Evolutionary conservation across 2,113 vertebrate species (phyloP), one percentile per base, ranked within the genome.

Genomic region (Phaethon lepturus): DNA sequence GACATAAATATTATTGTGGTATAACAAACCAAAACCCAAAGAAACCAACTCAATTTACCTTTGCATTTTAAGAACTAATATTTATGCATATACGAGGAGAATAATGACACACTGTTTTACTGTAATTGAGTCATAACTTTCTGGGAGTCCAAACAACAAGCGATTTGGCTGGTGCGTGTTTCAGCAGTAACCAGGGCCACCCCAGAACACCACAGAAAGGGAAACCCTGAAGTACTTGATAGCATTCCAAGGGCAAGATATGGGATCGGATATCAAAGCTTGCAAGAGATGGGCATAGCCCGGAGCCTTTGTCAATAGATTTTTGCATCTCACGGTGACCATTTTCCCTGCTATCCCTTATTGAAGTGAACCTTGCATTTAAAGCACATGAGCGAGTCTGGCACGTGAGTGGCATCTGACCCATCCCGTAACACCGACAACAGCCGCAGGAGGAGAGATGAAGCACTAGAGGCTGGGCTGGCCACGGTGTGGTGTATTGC

Each of bases 1-100:
- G 93, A 45, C 75, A 92, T 71, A 96, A 97, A 97, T 96, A 88
- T 58, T 95, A 74, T 74, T 79, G 87, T 74, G 86, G 87, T 96
- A 90, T 62, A 95, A 69, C 94, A 86, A 86, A 73, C 45, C 35
- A 49, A 83, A 92, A 66, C 42, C 25, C 50, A 66, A 74, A 44
- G 55, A 92, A 95, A 77, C 26, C 47, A 69, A 77, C 55, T 92
- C 55, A 38, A 8, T 96, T 86, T 94, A 55, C 38, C 33, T 80
- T 67, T 55, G 53, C 62, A 47, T 80, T 90, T 95, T 74, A 86
- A 86, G 77, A 93, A 92, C 66, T 59, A 80, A 45, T 89, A 71
- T 63, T 94, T 89, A 38, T 74, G 38, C 28, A 47, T 67, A 40
- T 35, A n/a, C 18, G 78, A 80, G 67, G 45, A 56, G n/a, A 92